A percentile compares a stretch with the other conserved stretches of the same genome.
Evolutionary conservation across 2,888 invertebrate species (phyloP).

Genomic region (Drosophila pseudotalamancana): DNA sequence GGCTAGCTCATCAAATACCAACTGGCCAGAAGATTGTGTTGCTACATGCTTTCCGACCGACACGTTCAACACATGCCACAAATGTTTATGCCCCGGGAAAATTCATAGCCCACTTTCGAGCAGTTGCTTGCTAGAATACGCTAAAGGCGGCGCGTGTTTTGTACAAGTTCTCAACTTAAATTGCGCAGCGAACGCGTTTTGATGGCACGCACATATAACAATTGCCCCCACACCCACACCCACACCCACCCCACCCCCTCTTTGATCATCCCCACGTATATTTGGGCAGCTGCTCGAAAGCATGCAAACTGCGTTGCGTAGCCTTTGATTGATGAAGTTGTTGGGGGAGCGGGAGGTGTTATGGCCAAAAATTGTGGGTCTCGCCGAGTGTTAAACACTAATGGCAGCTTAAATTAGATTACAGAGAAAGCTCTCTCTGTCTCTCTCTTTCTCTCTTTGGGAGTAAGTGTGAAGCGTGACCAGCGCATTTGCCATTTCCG

Average conservation of each 20-base stretch:
- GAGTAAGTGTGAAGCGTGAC: constrained; percentile 60
- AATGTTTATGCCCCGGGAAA: constrained; percentile 29
- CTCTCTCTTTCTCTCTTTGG: neutral
- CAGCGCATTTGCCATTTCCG: constrained; percentile 65
- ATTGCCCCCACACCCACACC: neutral
- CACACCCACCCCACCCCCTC: neutral
- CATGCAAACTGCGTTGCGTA: constrained; percentile 45
- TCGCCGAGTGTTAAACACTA: constrained; percentile 71
- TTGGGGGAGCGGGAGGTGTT: constrained; percentile 11
- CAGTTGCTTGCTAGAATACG: constrained; percentile 34
- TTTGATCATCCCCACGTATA: neutral
- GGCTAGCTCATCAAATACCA: constrained; percentile 24
- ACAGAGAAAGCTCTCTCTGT: constrained; percentile 16
- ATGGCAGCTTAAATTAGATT: constrained; percentile 80
- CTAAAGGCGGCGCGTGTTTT: constrained; percentile 58
- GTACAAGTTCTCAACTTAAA: constrained; percentile 67
- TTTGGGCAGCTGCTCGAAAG: constrained; percentile 2
- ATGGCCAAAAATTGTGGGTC: constrained; percentile 14
- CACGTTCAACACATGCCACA: constrained; percentile 55
- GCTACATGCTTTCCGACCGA: neutral
- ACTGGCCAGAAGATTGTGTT: neutral
- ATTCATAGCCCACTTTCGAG: constrained; percentile 54
- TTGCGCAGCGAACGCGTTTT: constrained; percentile 54
- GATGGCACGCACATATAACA: constrained; percentile 32
- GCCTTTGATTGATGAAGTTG: constrained; percentile 74